Evolutionary conservation across 2,797 vertebrate species (phyloP), one percentile per base, ranked within the genome.

Genomic region (Enoplosus armatus): DNA sequence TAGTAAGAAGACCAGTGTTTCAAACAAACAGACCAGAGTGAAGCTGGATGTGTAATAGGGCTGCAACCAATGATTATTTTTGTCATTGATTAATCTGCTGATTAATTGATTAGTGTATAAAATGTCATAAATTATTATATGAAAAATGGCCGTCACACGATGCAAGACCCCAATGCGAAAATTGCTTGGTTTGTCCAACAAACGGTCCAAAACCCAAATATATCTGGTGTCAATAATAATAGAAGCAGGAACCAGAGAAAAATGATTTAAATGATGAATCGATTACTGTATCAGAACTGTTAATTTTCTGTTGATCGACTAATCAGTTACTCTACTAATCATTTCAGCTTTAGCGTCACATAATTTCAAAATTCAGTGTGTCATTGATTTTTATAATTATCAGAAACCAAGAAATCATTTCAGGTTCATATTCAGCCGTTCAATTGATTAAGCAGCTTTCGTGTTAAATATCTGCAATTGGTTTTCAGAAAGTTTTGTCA

Each of bases 1-100:
- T 66, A 70, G 39, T 47, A 68, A 62, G 58, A 68, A 61, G 59
- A 76, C 15, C 54, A 66, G 29, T 39, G 22, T 72, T 72, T 62
- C 63, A 60, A 35, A 63, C 31, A 41, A 50, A 62, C 45, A 41
- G 45, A 60, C 12, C n/a, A 9, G 37, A 33, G 2, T 8, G 26
- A 53, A 62, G 51, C 56, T 66, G 29, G 33, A 2, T 71, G 41
- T 29, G 41, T 51, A 76, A 69, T 8, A 15, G n/a, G n/a, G 20
- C 58, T 64, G 24, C 14, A 54, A 2, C 5, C 7, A 26, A 27
- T 45, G 0, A 56, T n/a, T 43, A 11, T 27, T 51, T 60, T 37
- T n/a, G n/a, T 71, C 37, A 45, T 56, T 8, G 2, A 16, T 77
- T 8, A 14, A n/a, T 26, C 1, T 31, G 12, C 24, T 47, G 5